Evolutionary conservation across 2,113 vertebrate genomes (phyloP), one percentile per base, ranked within the genome.

Genomic region (Rutilus rutilus): DNA sequence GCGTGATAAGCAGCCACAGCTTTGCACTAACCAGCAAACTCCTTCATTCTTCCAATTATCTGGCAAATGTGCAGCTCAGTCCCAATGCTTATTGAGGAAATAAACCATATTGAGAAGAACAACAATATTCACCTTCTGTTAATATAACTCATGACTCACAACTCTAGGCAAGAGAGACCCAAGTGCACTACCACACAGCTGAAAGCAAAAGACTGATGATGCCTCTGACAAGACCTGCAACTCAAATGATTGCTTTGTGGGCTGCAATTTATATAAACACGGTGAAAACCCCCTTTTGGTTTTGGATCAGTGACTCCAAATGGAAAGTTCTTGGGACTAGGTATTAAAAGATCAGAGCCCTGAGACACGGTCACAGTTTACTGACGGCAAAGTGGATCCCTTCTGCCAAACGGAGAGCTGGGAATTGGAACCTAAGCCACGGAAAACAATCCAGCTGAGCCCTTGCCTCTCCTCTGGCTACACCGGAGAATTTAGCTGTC

Each of bases 181-280:
- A 21, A 14, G 10, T 42, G 54, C 27, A 64, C 59, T 59, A 36
- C 52, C 54, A 80, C 27, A 23, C 39, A 78, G 60, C n/a, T 15
- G 36, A 78, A 27, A 30, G 19, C 47, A 23, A 79, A 64, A 77
- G 83, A 85, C n/a, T 57, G 78, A 86, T 87, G 88, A 64, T 6
- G 54, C 33, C 23, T 54, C 71, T 77, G 71, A 85, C 60, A 57
- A 81, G 39, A 82, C n/a, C 78, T 71, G 83, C 64, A 77, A 69
- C 77, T 81, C 45, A 36, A 74, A 85, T 78, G 23, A 82, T 59
- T 69, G 88, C 83, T 84, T 74, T 79, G 84, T 74, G 50, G 57
- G n/a, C 60, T 81, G 81, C 77, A 85, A 87, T 85, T 87, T 81
- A 81, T 54, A 87, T 77, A 85, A 85, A 84, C 86, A 87, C 23